Evolutionary conservation across 2,113 vertebrate species (phyloP).

Genomic region (Dipodomys spectabilis): DNA sequence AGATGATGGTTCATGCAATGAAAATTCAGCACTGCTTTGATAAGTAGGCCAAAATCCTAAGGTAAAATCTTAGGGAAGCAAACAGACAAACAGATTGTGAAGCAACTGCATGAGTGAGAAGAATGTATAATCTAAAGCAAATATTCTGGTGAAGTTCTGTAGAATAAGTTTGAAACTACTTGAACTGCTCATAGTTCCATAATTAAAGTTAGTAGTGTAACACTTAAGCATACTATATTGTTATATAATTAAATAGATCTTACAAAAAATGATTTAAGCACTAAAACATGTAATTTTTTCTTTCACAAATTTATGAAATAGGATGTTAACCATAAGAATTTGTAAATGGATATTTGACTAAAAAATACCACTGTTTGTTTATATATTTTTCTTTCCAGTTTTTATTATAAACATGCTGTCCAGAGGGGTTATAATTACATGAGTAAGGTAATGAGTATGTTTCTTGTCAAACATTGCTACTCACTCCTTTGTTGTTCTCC

Average conservation of each 20-base stretch:
- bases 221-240: not conserved
- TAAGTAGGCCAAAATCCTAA: not conserved
- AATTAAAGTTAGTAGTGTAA: slow-evolving; percentile 4
- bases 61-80: not conserved
- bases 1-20: slow-evolving; percentile 37
- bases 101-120: not conserved
- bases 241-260: not conserved
- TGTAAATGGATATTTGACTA: not conserved
- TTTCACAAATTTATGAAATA: not conserved
- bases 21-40: slow-evolving; percentile 35
- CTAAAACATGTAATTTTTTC: not conserved
- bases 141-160: not conserved
- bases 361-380: not conserved
- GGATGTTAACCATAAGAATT: not conserved
- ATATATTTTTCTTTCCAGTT: not conserved
- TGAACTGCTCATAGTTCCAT: not conserved
- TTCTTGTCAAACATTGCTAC: too few relatives aligned
- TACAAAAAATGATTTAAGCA: not conserved
- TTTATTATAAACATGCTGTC: too few relatives aligned
- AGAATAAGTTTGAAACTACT: not conserved
- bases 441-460: too few relatives aligned
- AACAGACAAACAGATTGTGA: not conserved
- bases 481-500: too few relatives aligned
- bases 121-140: not conserved
- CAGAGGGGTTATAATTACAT: too few relatives aligned